Conservation (phyloP, 2,888 invertebrate species). For the Scotopteryx bipunctaria region DNA sequence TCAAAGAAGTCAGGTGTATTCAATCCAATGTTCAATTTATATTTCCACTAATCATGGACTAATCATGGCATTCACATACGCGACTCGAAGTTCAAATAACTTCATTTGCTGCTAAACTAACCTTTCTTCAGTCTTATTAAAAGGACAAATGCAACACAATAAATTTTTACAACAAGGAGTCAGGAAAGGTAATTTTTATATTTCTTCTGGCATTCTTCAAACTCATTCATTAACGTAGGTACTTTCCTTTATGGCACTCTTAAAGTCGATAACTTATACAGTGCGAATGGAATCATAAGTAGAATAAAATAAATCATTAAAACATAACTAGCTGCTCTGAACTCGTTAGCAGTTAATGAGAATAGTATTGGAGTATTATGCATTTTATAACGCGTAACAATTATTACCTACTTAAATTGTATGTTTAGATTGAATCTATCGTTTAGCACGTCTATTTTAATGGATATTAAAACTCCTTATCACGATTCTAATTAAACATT, state of each 20-base stretch:
- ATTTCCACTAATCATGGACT: not conserved
- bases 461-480: conserved; percentile 26
- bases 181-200: not conserved
- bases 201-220: not conserved
- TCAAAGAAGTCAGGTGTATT: not conserved
- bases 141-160: no score
- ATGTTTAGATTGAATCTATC: conserved; percentile 38
- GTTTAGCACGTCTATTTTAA: conserved; percentile 18
- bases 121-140: no score
- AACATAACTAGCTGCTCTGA: not conserved
- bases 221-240: not conserved
- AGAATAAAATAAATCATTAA: not conserved
- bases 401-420: conserved; percentile 37
- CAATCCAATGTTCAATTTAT: not conserved
- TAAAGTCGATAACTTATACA: not conserved
- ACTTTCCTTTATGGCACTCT: not conserved
- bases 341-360: not conserved
- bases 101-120: not conserved
- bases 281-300: not conserved
- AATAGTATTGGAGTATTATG: not conserved
- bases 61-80: not conserved
- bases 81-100: not conserved
- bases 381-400: conserved; percentile 39
- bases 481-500: conserved; percentile 34
- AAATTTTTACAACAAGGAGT: no score